A percentile compares a stretch with the other conserved stretches of the same genome.
phyloP scores from a whole-genome alignment of 2,797 vertebrate species.

The Sorex maritimensis region DNA sequence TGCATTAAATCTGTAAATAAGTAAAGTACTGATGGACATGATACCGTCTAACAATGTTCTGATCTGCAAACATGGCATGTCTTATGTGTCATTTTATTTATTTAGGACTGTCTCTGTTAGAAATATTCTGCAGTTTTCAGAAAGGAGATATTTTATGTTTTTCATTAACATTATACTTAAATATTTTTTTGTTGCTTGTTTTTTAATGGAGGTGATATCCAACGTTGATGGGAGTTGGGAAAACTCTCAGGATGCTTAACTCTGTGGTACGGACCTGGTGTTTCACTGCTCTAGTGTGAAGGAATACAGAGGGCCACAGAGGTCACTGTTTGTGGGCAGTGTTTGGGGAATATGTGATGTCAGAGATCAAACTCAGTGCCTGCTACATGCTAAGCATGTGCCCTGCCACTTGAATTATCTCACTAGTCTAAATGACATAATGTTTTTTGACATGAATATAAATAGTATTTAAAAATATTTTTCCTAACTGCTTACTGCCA shows the following conservation, averaged over 20 bases:
- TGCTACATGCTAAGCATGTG: too few relatives aligned
- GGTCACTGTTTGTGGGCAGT: too few relatives aligned
- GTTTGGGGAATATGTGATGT: too few relatives aligned
- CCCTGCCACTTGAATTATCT: too few relatives aligned
- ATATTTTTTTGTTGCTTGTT: not conserved
- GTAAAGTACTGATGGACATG: not conserved
- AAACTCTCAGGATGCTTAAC: too few relatives aligned
- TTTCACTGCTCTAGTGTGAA: too few relatives aligned
- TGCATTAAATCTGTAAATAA: not conserved
- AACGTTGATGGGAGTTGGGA: too few relatives aligned
- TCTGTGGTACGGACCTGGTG: too few relatives aligned
- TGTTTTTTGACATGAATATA: too few relatives aligned
- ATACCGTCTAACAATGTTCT: not conserved
- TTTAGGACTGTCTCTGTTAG: not conserved
- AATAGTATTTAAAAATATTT: not conserved
- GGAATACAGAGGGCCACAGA: too few relatives aligned
- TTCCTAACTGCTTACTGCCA: not conserved
- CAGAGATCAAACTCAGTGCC: too few relatives aligned
- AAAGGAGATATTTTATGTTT: not conserved
- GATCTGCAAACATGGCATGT: not conserved
- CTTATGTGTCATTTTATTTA: not conserved
- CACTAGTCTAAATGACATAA: too few relatives aligned
- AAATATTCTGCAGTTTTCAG: not conserved
- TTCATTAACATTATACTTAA: not conserved
- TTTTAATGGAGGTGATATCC: not conserved